These are phyloP conservation scores for Anabas testudineus DNA, from an alignment of 2,797 vertebrate species.

Conservation along the genomic window DNA sequence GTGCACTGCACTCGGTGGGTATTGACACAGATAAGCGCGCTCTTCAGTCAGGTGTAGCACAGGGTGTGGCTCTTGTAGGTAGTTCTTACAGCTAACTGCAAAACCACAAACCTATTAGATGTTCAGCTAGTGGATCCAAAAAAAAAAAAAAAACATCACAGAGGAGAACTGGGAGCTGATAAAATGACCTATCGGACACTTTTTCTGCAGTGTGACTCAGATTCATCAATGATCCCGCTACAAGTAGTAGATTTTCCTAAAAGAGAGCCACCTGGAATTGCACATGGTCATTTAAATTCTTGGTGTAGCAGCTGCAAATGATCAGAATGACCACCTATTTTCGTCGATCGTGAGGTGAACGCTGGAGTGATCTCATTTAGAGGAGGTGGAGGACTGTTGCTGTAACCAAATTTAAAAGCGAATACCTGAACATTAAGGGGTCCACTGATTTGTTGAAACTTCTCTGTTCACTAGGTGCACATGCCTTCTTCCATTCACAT, in stretches of 20 bases:
- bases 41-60: too few relatives aligned
- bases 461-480: too few relatives aligned
- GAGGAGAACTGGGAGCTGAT: background rate
- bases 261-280: background rate
- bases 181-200: too few relatives aligned
- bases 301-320: background rate
- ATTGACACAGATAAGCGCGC: background rate
- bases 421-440: too few relatives aligned
- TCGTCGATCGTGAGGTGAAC: too few relatives aligned
- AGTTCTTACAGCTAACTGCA: background rate
- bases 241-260: background rate
- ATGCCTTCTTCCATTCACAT: too few relatives aligned
- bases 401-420: too few relatives aligned
- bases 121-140: rapidly evolving
- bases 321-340: constrained; percentile 2
- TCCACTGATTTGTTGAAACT: too few relatives aligned
- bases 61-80: background rate
- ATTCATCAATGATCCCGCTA: background rate
- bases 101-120: background rate
- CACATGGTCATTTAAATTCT: constrained; percentile 1
- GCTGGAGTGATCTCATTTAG: too few relatives aligned
- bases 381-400: too few relatives aligned
- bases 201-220: background rate
- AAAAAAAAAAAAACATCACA: too few relatives aligned
- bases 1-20: too few relatives aligned